These are phyloP conservation scores for Xestia rhomboidea DNA, from an alignment of 2,888 invertebrate species.

Conservation along the genomic window DNA sequence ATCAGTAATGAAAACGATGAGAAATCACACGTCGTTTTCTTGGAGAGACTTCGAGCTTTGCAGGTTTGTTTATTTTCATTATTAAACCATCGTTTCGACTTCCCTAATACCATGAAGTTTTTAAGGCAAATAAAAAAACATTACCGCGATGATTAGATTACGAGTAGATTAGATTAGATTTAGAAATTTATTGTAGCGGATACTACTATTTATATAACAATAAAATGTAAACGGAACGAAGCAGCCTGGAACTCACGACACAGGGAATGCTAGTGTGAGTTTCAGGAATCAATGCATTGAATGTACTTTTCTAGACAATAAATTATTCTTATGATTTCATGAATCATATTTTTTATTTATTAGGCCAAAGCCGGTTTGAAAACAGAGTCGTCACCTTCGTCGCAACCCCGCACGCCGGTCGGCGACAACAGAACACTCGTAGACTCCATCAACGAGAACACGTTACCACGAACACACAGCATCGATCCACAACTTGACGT, in stretches of 20 bases:
- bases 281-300: no score
- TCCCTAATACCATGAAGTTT: neutral
- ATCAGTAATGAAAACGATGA: slow-evolving; percentile 88
- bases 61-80: slow-evolving; percentile 76
- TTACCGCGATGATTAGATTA: neutral
- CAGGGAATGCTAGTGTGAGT: no score
- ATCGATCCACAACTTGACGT: slow-evolving; percentile 89
- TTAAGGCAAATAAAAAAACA: neutral
- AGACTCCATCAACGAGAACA: slow-evolving; percentile 84
- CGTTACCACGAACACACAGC: slow-evolving; percentile 81
- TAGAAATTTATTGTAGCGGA: no score
- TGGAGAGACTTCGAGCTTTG: slow-evolving; percentile 86
- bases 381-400: slow-evolving; percentile 80
- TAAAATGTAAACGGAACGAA: no score
- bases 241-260: no score
- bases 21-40: slow-evolving; percentile 85
- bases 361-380: slow-evolving; percentile 88
- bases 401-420: slow-evolving; percentile 85
- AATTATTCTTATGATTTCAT: no score
- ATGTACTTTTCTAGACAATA: no score
- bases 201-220: no score
- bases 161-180: no score
- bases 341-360: slow-evolving; percentile 8
- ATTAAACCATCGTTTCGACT: neutral
- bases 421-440: slow-evolving; percentile 84